Conservation (phyloP, 2,113 vertebrate species). For the Alaudala cheleensis region DNA sequence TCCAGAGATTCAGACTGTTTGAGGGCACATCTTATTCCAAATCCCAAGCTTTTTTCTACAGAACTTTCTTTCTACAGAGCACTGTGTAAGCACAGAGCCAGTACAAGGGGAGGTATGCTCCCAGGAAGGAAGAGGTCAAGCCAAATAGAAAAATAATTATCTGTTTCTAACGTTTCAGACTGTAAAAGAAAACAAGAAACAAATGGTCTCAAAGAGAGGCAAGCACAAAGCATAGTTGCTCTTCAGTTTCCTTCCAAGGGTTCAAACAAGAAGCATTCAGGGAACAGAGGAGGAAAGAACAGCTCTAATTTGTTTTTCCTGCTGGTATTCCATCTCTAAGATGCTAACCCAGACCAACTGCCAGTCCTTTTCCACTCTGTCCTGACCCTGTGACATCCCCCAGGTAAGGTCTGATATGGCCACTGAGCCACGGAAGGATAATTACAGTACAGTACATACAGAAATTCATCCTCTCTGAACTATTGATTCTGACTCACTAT, state of each 20-base stretch:
- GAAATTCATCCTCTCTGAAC: neutral
- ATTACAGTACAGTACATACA: neutral
- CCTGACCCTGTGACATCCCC: neutral
- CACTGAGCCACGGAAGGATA: neutral
- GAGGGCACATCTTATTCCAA: neutral
- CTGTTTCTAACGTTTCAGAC: conserved; percentile 23
- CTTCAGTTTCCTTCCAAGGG: neutral
- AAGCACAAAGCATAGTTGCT: conserved; percentile 10
- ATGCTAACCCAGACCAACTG: neutral
- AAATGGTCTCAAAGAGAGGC: conserved; percentile 27
- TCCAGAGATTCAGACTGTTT: neutral
- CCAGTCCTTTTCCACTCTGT: neutral
- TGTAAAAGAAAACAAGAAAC: conserved; percentile 30
- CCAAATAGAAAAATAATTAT: conserved; percentile 47
- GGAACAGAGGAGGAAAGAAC: neutral
- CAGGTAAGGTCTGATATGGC: neutral
- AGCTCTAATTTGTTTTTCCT: neutral
- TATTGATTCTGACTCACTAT: neutral
- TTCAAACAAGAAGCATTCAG: neutral
- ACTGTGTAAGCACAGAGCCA: neutral
- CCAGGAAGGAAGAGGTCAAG: conserved; percentile 28
- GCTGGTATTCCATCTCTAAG: neutral
- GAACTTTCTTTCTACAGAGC: neutral
- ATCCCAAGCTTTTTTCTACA: neutral
- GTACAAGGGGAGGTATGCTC: neutral